Conservation (phyloP, 2,113 vertebrate species). For the Leucosticte australis region DNA sequence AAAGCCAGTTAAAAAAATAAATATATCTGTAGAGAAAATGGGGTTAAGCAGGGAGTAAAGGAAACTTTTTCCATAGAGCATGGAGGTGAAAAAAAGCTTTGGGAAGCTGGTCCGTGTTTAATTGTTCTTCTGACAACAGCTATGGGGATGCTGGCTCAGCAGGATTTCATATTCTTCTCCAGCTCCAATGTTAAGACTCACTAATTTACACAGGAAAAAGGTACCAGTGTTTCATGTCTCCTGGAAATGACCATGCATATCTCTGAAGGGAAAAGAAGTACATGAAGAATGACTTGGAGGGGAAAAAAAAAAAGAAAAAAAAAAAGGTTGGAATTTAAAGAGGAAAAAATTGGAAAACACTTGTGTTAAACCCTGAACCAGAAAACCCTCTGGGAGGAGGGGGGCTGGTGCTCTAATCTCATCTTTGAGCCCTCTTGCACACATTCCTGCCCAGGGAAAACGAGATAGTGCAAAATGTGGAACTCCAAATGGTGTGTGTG, state of each 20-base stretch:
- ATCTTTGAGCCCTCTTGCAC: background rate
- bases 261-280: constrained; percentile 27
- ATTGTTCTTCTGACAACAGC: background rate
- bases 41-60: background rate
- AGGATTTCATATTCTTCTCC: background rate
- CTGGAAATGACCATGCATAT: constrained; percentile 1
- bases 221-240: background rate
- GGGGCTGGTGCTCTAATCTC: background rate
- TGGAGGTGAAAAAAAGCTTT: background rate
- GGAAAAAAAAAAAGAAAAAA: background rate
- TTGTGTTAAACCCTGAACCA: background rate
- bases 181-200: background rate
- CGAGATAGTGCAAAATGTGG: background rate
- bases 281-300: background rate
- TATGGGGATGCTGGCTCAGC: constrained; percentile 25
- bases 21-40: background rate
- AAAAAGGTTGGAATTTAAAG: background rate
- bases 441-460: background rate
- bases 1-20: background rate
- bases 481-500: background rate
- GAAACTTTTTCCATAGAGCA: background rate
- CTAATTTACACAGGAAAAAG: constrained; percentile 38
- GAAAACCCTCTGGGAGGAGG: background rate
- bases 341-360: background rate
- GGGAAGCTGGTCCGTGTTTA: background rate